Evolutionary conservation across 2,113 vertebrate genomes (phyloP), one percentile per base, ranked within the genome.

Genomic region (Motacilla tschutschensis): DNA sequence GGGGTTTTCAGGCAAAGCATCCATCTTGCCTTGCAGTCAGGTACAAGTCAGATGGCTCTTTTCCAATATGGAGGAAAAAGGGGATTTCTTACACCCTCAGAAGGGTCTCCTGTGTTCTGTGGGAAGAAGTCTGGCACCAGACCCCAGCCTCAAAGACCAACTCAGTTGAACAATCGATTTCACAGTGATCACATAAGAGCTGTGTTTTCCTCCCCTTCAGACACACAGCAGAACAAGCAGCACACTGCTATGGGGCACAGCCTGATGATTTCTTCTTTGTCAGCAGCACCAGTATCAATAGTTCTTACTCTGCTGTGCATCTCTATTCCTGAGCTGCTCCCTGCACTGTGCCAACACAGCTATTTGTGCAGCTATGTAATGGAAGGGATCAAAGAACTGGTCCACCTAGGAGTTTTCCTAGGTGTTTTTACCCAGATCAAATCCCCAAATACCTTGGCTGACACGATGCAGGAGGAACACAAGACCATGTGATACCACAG

Each of bases 61-160:
- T 89, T 69, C 60, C 60, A 73, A 21, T 6, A 13, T 2, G 10
- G 14, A 8, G 3, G 16, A 8, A 16, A 38, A 72, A 10, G 10
- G n/a, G 22, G 8, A 67, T 87, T 89, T 72, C 79, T 71, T 50
- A 43, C 54, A 65, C 43, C 43, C 62, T 87, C 77, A 16, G 5
- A 80, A 72, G 26, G 13, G 16, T 64, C 53, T 84, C 67, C n/a
- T 41, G 38, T 91, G 73, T 74, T 69, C 38, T 76, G 67, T 66
- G 81, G 35, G 60, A 84, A 84, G 74, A 72, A 90, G 31, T 17
- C 36, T 65, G 63, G 90, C 90, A 91, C 63, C 63, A 74, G 65
- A 55, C 36, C 55, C 53, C 57, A 43, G 67, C 48, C 81, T 71
- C 75, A 53, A 53, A 64, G 64, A 76, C 67, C 81, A 57, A 0